Percentiles rank a stretch among this genome's conserved stretches.
Evolutionary conservation across 2,797 vertebrate genomes (phyloP).

Genomic region (Phoeniculus purpureus): DNA sequence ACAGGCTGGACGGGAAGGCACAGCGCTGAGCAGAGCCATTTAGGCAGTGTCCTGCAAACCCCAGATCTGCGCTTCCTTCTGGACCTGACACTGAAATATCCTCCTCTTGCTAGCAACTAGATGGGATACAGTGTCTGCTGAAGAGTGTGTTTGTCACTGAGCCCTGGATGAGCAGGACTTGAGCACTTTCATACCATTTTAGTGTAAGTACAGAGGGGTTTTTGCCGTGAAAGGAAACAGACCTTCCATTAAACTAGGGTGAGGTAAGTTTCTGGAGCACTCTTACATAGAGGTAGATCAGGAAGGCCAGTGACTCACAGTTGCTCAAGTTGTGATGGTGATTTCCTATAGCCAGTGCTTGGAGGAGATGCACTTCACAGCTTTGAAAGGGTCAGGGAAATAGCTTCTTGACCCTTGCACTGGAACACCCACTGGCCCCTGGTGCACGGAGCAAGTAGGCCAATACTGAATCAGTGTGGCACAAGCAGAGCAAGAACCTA

Average conservation of each 20-base stretch:
- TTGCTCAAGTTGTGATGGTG: neutral
- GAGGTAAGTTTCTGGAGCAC: fast-evolving
- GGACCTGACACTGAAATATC: neutral
- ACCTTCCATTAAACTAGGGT: neutral
- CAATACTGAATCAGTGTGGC: neutral
- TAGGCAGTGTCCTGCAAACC: neutral
- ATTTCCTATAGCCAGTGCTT: neutral
- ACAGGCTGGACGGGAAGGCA: neutral
- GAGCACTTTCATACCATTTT: neutral
- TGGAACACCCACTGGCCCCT: neutral
- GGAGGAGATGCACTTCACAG: neutral
- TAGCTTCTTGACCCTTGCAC: conserved; percentile 21
- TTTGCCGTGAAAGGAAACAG: neutral
- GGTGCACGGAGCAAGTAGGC: neutral
- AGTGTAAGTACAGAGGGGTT: neutral
- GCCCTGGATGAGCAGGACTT: neutral
- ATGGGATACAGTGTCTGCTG: neutral
- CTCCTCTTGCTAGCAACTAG: neutral
- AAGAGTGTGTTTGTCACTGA: neutral
- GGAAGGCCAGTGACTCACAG: fast-evolving
- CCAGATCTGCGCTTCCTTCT: neutral
- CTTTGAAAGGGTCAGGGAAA: conserved; percentile 7
- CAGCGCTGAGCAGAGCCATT: fast-evolving
- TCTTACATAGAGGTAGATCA: neutral
- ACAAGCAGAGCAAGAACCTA: neutral